Percentiles rank a stretch among this genome's conserved stretches.
Conservation (phyloP, 2,888 invertebrate genomes). For the Drosophila recens region DNA sequence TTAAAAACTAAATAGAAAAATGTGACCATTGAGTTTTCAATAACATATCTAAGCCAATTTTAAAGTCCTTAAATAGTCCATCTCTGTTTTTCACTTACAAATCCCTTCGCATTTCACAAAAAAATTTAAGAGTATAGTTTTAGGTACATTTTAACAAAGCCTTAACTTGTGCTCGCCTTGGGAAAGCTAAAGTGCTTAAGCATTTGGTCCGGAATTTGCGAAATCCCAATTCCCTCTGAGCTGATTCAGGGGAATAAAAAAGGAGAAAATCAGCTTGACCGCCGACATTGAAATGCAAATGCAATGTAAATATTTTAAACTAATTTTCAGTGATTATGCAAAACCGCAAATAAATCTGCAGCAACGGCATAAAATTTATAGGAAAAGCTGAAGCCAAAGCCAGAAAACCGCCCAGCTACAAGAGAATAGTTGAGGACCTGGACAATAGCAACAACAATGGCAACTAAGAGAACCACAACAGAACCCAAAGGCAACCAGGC, state of each 20-base stretch:
- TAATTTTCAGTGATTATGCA: conserved; percentile 81
- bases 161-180: conserved; percentile 9
- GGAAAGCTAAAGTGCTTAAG: conserved; percentile 9
- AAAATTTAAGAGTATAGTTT: not conserved
- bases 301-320: conserved; percentile 79
- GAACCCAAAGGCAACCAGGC: conserved; percentile 39
- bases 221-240: not conserved
- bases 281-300: conserved; percentile 74
- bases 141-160: not conserved
- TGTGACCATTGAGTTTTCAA: not conserved
- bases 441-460: conserved; percentile 27
- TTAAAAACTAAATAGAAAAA: not conserved
- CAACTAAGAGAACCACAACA: conserved; percentile 59
- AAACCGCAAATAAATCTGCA: conserved; percentile 81
- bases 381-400: conserved; percentile 33
- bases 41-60: not conserved
- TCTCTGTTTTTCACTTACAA: not conserved
- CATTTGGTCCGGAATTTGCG: conserved; percentile 7
- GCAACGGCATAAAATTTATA: conserved; percentile 66
- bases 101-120: not conserved
- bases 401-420: conserved; percentile 25
- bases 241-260: not conserved
- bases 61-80: not conserved
- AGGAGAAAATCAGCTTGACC: conserved; percentile 44
- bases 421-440: conserved; percentile 21